These are phyloP conservation scores for Drosophila mimica DNA, from an alignment of 2,888 invertebrate species.

Conservation along the genomic window DNA sequence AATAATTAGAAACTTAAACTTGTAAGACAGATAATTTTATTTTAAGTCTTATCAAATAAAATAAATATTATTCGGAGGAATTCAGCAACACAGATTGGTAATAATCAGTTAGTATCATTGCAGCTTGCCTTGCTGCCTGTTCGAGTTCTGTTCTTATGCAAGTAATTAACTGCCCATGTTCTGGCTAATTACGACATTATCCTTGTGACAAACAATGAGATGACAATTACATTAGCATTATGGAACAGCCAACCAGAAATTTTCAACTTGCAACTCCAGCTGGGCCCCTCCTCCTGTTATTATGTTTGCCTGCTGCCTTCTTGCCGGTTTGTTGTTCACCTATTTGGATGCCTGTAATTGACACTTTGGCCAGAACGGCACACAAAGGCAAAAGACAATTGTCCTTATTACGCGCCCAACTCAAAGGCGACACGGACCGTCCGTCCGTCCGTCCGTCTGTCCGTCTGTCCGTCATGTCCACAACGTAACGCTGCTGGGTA, in stretches of 20 bases:
- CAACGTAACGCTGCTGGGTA: slow-evolving; percentile 40
- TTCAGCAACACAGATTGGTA: neutral
- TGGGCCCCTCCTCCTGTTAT: neutral
- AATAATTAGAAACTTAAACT: neutral
- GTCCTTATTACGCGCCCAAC: slow-evolving; percentile 58
- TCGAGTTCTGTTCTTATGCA: slow-evolving; percentile 33
- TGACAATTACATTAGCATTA: slow-evolving; percentile 70
- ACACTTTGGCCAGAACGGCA: slow-evolving; percentile 51
- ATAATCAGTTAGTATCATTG: slow-evolving; percentile 19
- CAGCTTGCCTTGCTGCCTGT: neutral
- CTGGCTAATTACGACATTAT: slow-evolving; percentile 65
- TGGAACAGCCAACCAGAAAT: slow-evolving; percentile 23
- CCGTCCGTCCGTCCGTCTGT: neutral
- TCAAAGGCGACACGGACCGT: slow-evolving; percentile 32
- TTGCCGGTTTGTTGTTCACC: slow-evolving; percentile 22
- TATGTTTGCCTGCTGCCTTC: slow-evolving; percentile 9
- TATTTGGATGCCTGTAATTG: slow-evolving; percentile 65
- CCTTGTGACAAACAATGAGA: slow-evolving; percentile 60
- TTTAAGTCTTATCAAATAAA: neutral
- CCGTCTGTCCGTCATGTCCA: slow-evolving; percentile 1
- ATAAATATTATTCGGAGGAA: neutral
- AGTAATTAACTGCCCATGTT: slow-evolving; percentile 61
- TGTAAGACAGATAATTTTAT: neutral
- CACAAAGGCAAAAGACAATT: slow-evolving; percentile 68
- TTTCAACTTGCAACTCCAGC: slow-evolving; percentile 13